These are phyloP conservation scores for Macaca mulatta DNA, from an alignment of 2,113 vertebrate genomes.

Conservation along the genomic window DNA sequence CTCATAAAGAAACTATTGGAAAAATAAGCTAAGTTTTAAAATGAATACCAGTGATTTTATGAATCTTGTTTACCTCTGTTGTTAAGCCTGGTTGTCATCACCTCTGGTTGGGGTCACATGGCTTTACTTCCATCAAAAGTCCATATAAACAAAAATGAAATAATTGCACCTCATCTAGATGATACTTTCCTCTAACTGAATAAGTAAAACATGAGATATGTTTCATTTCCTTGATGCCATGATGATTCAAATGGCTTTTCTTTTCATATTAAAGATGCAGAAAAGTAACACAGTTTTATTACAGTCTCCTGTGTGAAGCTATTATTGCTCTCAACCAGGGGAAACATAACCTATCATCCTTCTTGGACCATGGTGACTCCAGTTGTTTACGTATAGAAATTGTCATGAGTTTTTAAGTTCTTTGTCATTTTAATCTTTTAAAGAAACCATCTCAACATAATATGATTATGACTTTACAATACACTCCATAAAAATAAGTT, in stretches of 20 bases:
- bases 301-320: neutral
- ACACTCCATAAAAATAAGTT: neutral
- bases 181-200: neutral
- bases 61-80: neutral
- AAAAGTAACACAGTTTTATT: neutral
- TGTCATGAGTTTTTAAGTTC: neutral
- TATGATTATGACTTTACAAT: neutral
- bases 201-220: neutral
- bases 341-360: neutral
- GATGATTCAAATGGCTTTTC: neutral
- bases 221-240: neutral
- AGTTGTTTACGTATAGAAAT: neutral
- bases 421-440: neutral
- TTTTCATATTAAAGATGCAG: neutral
- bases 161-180: neutral
- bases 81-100: neutral
- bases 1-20: constrained; percentile 61
- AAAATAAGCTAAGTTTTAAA: constrained; percentile 61
- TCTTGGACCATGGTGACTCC: neutral
- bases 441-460: neutral
- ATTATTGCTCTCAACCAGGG: neutral
- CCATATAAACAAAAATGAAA: neutral
- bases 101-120: neutral
- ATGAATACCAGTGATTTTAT: neutral
- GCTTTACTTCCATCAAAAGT: constrained; percentile 33